These are phyloP conservation scores for Philopedon plagiatum DNA, from an alignment of 2,888 invertebrate genomes.

Conservation along the genomic window DNA sequence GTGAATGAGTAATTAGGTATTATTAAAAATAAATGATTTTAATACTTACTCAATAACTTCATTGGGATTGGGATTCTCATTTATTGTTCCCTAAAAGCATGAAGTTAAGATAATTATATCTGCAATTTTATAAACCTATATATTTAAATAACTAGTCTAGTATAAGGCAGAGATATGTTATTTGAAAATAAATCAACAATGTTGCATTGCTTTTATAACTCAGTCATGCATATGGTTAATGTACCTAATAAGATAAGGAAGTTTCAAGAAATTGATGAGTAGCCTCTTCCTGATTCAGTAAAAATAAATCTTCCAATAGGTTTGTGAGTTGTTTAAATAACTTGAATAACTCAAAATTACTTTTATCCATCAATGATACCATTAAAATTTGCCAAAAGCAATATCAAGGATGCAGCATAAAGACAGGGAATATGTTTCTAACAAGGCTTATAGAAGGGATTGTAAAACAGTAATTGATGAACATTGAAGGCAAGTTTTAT, in stretches of 20 bases:
- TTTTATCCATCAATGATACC: conserved; percentile 38
- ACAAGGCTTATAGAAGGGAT: not conserved
- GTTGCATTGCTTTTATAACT: not conserved
- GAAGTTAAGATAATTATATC: conserved; percentile 60
- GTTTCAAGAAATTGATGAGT: not conserved
- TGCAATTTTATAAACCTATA: conserved; percentile 44
- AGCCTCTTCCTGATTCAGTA: not conserved
- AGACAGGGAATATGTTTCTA: conserved; percentile 23
- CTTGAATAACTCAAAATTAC: conserved; percentile 32
- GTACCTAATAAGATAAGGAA: too few species aligned
- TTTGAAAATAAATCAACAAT: too few species aligned
- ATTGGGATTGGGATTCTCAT: conserved; percentile 83
- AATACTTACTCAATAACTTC: conserved; percentile 84
- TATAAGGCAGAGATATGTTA: too few species aligned
- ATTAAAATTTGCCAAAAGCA: conserved; percentile 32
- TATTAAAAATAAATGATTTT: too few species aligned
- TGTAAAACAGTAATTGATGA: not conserved
- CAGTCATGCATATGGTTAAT: not conserved
- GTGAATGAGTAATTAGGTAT: too few species aligned
- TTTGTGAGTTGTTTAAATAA: not conserved
- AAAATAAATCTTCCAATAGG: not conserved
- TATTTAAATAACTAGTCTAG: too few species aligned
- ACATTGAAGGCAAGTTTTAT: not conserved
- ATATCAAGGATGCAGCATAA: conserved; percentile 45
- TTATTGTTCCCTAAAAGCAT: conserved; percentile 78